These are phyloP conservation scores for Hemaris fuciformis DNA, from an alignment of 2,888 invertebrate species.

Conservation along the genomic window DNA sequence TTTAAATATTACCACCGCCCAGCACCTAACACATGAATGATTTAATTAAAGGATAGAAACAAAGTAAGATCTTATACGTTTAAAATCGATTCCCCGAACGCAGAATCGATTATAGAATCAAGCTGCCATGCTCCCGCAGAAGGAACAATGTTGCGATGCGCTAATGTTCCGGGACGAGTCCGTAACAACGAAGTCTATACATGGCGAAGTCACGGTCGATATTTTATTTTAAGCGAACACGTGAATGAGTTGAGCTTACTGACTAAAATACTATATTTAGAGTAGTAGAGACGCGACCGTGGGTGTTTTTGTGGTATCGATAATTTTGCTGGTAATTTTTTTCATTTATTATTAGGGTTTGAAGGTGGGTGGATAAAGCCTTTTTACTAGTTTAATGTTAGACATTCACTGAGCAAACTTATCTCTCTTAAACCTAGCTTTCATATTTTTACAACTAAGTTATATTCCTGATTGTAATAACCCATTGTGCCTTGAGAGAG, in stretches of 20 bases:
- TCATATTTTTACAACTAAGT: not conserved
- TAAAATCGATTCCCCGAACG: not conserved
- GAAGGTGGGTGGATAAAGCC: no score
- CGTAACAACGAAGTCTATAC: conserved; percentile 26
- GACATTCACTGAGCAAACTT: no score
- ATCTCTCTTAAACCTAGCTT: no score
- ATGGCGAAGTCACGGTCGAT: conserved; percentile 45
- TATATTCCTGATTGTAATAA: not conserved
- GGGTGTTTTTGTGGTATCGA: conserved; percentile 26
- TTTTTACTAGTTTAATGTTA: no score
- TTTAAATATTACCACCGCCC: no score
- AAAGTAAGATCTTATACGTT: not conserved
- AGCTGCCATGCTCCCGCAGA: not conserved
- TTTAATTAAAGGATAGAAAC: no score
- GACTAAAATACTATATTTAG: conserved; percentile 59
- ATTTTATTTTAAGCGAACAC: conserved; percentile 44
- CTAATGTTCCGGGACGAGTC: not conserved
- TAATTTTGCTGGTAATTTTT: not conserved
- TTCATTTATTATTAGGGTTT: not conserved
- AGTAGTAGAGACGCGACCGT: conserved; percentile 33
- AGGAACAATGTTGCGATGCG: not conserved
- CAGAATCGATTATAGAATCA: not conserved
- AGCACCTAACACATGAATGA: no score
- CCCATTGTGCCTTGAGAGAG: not conserved
- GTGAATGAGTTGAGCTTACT: conserved; percentile 54